Conservation (phyloP, 2,797 vertebrate species). For the Alcedo quadribrachys region DNA sequence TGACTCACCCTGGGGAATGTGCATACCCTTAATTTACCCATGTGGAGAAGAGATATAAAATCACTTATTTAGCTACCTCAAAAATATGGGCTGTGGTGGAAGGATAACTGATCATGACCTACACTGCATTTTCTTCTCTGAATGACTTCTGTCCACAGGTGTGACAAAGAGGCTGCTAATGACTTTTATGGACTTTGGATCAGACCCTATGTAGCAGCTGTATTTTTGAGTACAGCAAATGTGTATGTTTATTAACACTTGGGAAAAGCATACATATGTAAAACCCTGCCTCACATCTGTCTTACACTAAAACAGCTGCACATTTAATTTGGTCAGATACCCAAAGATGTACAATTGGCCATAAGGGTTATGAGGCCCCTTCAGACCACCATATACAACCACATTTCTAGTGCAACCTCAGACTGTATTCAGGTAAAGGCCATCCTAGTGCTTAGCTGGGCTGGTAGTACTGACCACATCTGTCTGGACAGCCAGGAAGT, state of each 20-base stretch:
- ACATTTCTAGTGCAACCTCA: not conserved
- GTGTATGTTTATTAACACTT: not conserved
- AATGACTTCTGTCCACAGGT: not conserved
- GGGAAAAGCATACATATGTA: not conserved
- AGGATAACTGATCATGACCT: not conserved
- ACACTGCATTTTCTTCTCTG: not conserved
- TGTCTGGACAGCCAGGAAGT: not conserved
- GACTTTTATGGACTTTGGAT: not conserved
- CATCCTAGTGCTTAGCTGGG: not conserved
- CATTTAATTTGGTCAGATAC: not conserved
- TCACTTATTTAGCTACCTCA: not conserved
- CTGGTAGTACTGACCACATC: not conserved
- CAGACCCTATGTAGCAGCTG: not conserved
- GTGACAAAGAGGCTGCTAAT: not conserved
- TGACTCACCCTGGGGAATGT: not conserved
- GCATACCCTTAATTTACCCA: not conserved
- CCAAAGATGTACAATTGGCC: not conserved
- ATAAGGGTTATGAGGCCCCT: accelerated
- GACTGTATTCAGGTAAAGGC: not conserved
- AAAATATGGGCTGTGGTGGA: not conserved
- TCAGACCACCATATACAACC: not conserved
- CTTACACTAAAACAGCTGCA: not conserved
- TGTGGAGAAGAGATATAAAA: not conserved
- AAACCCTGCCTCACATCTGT: not conserved
- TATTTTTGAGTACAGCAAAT: not conserved